A percentile compares a stretch with the other conserved stretches of the same genome.
Conservation (phyloP, 2,888 invertebrate genomes). For the Pheosia gnoma region DNA sequence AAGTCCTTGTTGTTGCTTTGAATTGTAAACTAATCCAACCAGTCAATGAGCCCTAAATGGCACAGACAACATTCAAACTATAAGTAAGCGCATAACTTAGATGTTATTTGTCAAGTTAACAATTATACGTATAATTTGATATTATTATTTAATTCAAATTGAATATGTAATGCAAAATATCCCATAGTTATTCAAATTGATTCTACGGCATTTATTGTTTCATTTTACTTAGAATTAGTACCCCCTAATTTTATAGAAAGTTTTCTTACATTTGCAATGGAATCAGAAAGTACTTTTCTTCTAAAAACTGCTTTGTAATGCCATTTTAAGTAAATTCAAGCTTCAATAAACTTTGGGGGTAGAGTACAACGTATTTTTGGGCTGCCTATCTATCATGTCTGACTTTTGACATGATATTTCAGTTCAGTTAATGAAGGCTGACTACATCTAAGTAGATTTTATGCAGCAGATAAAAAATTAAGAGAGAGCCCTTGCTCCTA, state of each 20-base stretch:
- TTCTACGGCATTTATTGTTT: too few species aligned
- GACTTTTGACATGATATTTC: too few species aligned
- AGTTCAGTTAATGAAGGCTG: not conserved
- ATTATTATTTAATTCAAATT: not conserved
- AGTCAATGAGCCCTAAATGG: not conserved
- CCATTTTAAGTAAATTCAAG: too few species aligned
- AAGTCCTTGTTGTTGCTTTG: not conserved
- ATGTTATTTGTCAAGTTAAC: not conserved
- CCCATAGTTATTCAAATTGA: too few species aligned
- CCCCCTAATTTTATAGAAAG: too few species aligned
- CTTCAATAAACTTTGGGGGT: too few species aligned
- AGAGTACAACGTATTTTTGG: too few species aligned
- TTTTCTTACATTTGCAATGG: too few species aligned
- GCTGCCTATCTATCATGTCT: not conserved
- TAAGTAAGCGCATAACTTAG: not conserved
- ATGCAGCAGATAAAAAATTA: not conserved
- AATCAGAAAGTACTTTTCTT: too few species aligned
- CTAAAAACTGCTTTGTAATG: too few species aligned
- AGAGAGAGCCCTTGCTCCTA: not conserved
- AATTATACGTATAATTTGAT: not conserved
- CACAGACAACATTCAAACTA: not conserved
- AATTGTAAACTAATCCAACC: not conserved
- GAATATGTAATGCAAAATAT: too few species aligned
- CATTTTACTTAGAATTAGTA: too few species aligned
- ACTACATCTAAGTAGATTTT: not conserved